These are phyloP conservation scores for Hippopotamus amphibius DNA, from an alignment of 2,113 vertebrate species.

Conservation along the genomic window DNA sequence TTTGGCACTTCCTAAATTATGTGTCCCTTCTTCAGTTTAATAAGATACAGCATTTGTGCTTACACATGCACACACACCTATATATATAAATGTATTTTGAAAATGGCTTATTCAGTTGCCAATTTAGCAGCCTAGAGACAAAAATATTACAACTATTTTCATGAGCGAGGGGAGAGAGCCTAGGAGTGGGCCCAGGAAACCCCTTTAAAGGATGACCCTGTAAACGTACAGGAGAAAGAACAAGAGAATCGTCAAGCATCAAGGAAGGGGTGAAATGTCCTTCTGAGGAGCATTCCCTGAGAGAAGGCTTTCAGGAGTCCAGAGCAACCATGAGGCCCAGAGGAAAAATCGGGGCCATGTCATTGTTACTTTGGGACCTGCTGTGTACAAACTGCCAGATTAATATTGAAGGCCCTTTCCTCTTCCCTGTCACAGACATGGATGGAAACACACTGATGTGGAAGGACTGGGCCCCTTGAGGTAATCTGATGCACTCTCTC, in stretches of 20 bases:
- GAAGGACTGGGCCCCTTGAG: slow-evolving; percentile 63
- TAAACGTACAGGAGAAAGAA: neutral
- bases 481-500: slow-evolving; percentile 73
- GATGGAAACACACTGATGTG: slow-evolving; percentile 24
- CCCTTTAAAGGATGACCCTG: neutral
- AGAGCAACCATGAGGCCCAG: neutral
- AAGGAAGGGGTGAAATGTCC: neutral
- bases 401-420: neutral
- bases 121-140: neutral
- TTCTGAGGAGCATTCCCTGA: neutral
- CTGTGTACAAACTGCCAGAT: neutral
- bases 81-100: neutral
- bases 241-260: neutral
- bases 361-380: neutral
- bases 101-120: neutral
- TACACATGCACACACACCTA: neutral
- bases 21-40: neutral
- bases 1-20: neutral
- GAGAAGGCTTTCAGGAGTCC: neutral
- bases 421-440: neutral
- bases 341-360: neutral
- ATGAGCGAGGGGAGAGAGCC: neutral
- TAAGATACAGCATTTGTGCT: neutral
- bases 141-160: neutral
- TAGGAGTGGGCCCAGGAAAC: neutral